Evolutionary conservation across 1,140 invertebrate species (phyloP), one percentile per base, ranked within the genome.

Genomic region (Hormaphis cornu): DNA sequence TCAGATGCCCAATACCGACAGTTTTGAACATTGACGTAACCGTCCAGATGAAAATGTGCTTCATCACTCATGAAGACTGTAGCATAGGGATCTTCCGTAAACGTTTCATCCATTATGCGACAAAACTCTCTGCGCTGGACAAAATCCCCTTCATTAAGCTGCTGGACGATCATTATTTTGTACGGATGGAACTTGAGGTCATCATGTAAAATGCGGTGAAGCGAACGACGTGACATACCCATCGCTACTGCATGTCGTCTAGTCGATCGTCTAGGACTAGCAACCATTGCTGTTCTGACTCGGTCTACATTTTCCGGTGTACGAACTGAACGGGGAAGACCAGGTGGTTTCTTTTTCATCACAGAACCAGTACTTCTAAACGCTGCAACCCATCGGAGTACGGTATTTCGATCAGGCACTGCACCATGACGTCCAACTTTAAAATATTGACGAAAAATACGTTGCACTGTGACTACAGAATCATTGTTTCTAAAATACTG

Each of bases 11-110:
- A 70, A 70, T 30, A 33, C 26, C 69, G 69, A 33, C 52, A 70
- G 30, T 53, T 70, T 72, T 78, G 75, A 48, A 74, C 75, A 71
- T 76, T 78, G 30, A 77, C 75, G 53, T 71, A 74, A 12, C 76
- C 75, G 72, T 74, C 73, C 22, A 77, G 70, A 72, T 76, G 72
- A 70, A 77, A 79, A 74, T 76, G 74, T 69, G 74, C 75, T 74
- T 78, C 76, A 72, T 77, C 76, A 56, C 74, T 75, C 44, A 72
- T 52, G 58, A 74, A 73, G 35, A 75, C 33, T 50, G 18, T 50
- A 50, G 24, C 18, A 24, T 26, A 1, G 46, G 63, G 63, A 48
- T 50, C 40, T 22, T 42, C 24, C 24, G 42, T 48, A 28, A 50
- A 50, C 26, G 48, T 69, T 48, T 50, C 12, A 44, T 69, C 28